Base-by-base conservation (phyloP, 2,888 invertebrate species). In the Leptinotarsa haldemani region DNA sequence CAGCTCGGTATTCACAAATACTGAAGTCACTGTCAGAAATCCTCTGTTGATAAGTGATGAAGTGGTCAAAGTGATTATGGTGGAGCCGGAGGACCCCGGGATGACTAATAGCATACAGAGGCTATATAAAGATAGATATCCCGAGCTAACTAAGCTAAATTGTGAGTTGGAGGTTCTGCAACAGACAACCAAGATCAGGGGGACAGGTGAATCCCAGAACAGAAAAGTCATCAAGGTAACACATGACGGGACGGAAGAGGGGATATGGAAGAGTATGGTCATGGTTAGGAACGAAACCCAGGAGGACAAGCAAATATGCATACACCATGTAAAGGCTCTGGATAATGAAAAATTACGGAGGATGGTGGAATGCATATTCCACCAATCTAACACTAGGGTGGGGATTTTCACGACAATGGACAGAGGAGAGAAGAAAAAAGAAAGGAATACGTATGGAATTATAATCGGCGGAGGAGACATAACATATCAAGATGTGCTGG, bases 101-200 rank as follows among this genome's bases (percentile, higher is more conserved):
- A 70, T 70, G 70, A 40, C 15, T 5, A 12, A 18, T 7, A 53
- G 64, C 20, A 65, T 70, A 12, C 64, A 70, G 22, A 47, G 50
- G 52, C 15, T 64, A 50, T 70, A 70, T 50, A 64, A 13, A 16
- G 65, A 64, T 16, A 5, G 18, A 5, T 18, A 30, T 1, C 64
- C 64, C 5, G 46, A 46, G 18, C 7, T 40, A 30, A 16, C 20
- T 5, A 22, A 5, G 22, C 22, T 69, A 16, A 50, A 46, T 5
- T 71, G 50, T 5, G 74, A 71, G 12, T 65, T 70, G 7, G 71
- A 63, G 48, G 52, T 67, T 1, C 7, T 73, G 7, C 70, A 75
- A n/a, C 72, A 72, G 50, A 58, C 20, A 9, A 71, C 58, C 16
- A 71, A 47, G 30, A 65, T 70, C 30, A 52, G 53, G 20, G 40